Percentiles rank a stretch among this genome's conserved stretches.
These are phyloP conservation scores for Helostoma temminkii DNA, from an alignment of 2,797 vertebrate genomes.

Conservation along the genomic window DNA sequence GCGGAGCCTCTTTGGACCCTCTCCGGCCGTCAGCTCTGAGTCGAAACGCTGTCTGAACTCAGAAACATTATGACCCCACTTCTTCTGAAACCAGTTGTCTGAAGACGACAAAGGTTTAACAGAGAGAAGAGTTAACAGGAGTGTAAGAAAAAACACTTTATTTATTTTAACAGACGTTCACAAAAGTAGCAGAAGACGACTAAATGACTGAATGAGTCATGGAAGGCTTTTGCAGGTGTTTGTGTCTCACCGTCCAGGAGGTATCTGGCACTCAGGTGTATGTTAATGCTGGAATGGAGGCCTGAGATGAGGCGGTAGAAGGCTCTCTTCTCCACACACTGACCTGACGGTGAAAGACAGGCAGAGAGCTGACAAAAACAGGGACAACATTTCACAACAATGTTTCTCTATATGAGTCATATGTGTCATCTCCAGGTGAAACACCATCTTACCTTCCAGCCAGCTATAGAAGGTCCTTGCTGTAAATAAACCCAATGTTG, in stretches of 20 bases:
- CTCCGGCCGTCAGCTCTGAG: slow-evolving; percentile 88
- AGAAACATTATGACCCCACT: slow-evolving; percentile 91
- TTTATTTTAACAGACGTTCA: too few relatives aligned
- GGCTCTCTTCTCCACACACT: slow-evolving; percentile 95
- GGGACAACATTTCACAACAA: neutral
- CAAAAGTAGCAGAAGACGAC: too few relatives aligned
- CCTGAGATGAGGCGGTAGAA: slow-evolving; percentile 94
- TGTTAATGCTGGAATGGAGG: slow-evolving; percentile 93
- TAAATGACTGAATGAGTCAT: neutral
- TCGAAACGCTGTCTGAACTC: slow-evolving; percentile 95
- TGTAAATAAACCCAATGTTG: slow-evolving; percentile 64
- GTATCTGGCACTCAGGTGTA: slow-evolving; percentile 93
- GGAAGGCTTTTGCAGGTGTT: neutral
- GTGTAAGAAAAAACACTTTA: neutral
- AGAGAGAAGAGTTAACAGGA: neutral
- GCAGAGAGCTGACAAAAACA: neutral
- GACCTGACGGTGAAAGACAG: slow-evolving; percentile 75
- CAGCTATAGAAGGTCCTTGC: slow-evolving; percentile 90
- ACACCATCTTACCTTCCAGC: slow-evolving; percentile 89
- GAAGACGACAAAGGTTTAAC: slow-evolving; percentile 8
- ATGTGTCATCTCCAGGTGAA: neutral
- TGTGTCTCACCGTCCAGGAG: slow-evolving; percentile 87
- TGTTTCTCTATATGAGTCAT: neutral
- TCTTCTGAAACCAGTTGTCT: slow-evolving; percentile 92
- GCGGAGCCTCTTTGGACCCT: slow-evolving; percentile 92